Evolutionary conservation across 2,888 invertebrate genomes (phyloP).

Genomic region (Rapana venosa): DNA sequence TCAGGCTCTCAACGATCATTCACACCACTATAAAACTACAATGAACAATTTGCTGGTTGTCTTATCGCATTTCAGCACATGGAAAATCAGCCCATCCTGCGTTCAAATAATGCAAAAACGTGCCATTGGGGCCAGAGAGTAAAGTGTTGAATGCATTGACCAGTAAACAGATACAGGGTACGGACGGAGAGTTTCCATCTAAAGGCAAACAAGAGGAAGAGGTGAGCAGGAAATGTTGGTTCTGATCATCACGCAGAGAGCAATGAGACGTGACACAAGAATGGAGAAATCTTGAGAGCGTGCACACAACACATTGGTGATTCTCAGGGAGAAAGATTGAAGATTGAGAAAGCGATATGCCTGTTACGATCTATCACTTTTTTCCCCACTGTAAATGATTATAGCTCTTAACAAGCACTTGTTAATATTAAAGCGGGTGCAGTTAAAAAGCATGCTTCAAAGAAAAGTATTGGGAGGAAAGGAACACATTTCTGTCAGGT

Average conservation of each 20-base stretch:
- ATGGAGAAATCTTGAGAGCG: background rate
- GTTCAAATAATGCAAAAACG: conserved; percentile 2
- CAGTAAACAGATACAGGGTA: background rate
- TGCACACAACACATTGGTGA: background rate
- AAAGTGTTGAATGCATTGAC: background rate
- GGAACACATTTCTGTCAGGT: too few relatives aligned
- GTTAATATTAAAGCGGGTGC: too few relatives aligned
- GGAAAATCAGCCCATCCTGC: background rate
- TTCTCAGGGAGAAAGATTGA: background rate
- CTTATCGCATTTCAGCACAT: background rate
- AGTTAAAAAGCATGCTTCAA: too few relatives aligned
- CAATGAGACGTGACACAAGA: conserved; percentile 27
- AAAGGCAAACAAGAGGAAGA: background rate
- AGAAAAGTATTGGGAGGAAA: too few relatives aligned
- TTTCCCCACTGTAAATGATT: too few relatives aligned
- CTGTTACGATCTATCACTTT: too few relatives aligned
- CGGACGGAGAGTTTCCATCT: background rate
- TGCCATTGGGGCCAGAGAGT: background rate
- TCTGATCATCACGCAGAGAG: background rate
- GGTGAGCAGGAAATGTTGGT: background rate
- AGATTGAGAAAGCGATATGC: too few relatives aligned
- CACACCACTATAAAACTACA: background rate
- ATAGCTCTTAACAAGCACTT: too few relatives aligned
- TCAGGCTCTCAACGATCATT: background rate
- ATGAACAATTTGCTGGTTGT: background rate